Conservation (phyloP, 2,888 invertebrate genomes). For the Drosophila pegasa region DNA sequence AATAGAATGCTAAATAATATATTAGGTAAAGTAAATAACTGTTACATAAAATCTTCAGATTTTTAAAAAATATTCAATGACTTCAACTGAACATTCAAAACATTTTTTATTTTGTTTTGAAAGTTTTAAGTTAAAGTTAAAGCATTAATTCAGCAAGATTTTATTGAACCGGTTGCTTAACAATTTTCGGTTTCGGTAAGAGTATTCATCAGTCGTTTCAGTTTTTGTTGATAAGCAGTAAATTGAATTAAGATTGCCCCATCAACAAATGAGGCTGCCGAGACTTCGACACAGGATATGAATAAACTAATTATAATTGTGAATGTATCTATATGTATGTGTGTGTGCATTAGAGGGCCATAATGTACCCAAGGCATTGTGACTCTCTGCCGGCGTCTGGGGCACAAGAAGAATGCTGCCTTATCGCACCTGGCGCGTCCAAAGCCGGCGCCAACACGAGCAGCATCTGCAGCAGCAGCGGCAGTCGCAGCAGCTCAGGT, state of each 20-base stretch:
- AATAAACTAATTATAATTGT: slow-evolving; percentile 79
- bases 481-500: slow-evolving; percentile 53
- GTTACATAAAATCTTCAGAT: too few species aligned
- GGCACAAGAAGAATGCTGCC: slow-evolving; percentile 71
- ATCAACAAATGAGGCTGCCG: slow-evolving; percentile 74
- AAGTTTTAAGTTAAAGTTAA: too few species aligned
- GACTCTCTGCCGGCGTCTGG: slow-evolving; percentile 58
- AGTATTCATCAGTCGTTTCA: slow-evolving; percentile 44
- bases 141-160: too few species aligned
- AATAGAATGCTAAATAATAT: too few species aligned
- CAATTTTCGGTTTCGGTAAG: slow-evolving; percentile 13
- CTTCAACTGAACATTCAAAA: too few species aligned
- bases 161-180: too few species aligned
- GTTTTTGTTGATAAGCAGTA: slow-evolving; percentile 51
- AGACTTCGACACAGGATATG: slow-evolving; percentile 78
- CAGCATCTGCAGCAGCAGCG: slow-evolving; percentile 43
- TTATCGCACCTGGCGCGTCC: slow-evolving; percentile 75
- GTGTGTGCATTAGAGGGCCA: slow-evolving; percentile 72
- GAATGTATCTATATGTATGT: slow-evolving; percentile 21
- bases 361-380: slow-evolving; percentile 40
- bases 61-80: too few species aligned
- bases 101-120: too few species aligned
- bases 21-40: too few species aligned
- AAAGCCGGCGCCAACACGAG: slow-evolving; percentile 70
- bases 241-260: slow-evolving; percentile 78